phyloP scores from a whole-genome alignment of 2,113 vertebrate species.

The Dromas ardeola region DNA sequence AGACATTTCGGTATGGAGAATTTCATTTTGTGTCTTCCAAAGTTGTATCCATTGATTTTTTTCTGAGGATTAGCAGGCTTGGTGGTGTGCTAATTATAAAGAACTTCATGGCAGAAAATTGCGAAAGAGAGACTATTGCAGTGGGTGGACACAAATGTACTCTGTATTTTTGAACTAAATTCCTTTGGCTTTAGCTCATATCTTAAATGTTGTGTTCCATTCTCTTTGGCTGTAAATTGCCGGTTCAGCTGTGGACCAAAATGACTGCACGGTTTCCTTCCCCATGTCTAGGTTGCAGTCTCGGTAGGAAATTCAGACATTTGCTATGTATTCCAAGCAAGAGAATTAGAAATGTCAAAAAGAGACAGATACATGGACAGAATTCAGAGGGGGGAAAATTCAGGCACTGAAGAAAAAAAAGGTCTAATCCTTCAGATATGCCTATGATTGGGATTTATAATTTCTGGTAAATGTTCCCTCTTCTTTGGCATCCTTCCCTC shows the following conservation, averaged over 20 bases:
- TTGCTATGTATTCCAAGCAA: background rate
- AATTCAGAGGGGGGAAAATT: background rate
- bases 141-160: background rate
- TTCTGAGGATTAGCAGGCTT: slow-evolving; percentile 4
- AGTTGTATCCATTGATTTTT: slow-evolving; percentile 28
- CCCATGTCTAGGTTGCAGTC: background rate
- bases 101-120: slow-evolving; percentile 38
- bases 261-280: background rate
- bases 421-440: background rate
- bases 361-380: background rate
- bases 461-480: background rate
- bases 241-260: background rate
- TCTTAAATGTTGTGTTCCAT: background rate
- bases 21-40: slow-evolving; percentile 10
- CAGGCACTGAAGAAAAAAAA: background rate
- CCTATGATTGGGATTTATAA: background rate
- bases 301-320: background rate
- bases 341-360: background rate
- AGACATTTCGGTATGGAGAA: background rate
- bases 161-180: slow-evolving; percentile 11
- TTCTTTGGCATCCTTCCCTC: background rate
- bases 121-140: background rate
- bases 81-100: slow-evolving; percentile 35
- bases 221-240: background rate
- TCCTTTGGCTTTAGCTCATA: background rate